Evolutionary conservation across 2,113 vertebrate genomes (phyloP).

Genomic region (Maccullochella peelii): DNA sequence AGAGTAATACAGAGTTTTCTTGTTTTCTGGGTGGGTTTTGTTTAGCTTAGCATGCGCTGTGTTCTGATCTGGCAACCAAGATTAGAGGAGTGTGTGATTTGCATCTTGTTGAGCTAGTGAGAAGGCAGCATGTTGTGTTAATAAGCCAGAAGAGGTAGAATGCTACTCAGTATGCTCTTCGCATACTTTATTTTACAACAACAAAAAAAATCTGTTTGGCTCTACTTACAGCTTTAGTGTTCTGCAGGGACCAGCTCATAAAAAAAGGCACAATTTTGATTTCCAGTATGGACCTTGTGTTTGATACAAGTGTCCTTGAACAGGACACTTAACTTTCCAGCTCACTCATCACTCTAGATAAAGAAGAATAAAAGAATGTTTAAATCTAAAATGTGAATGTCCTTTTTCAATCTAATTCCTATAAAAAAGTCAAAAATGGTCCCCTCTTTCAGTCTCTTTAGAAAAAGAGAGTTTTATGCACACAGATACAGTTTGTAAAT

Average conservation of each 20-base stretch:
- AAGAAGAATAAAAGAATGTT: constrained; percentile 12
- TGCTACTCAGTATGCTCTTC: constrained; percentile 23
- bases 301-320: constrained; percentile 32
- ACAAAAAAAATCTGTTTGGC: neutral
- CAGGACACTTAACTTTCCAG: neutral
- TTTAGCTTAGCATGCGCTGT: constrained; percentile 18
- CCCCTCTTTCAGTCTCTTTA: constrained; percentile 12
- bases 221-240: neutral
- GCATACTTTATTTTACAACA: constrained; percentile 27
- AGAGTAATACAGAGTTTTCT: neutral
- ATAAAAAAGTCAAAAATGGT: neutral
- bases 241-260: neutral
- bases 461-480: constrained; percentile 35
- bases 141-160: constrained; percentile 34
- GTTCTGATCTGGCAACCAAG: constrained; percentile 6
- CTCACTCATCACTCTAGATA: neutral
- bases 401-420: constrained; percentile 2
- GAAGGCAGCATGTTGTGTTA: constrained; percentile 35
- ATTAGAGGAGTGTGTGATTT: constrained; percentile 34
- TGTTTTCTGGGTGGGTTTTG: neutral
- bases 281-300: neutral
- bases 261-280: neutral
- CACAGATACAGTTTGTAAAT: constrained; percentile 70
- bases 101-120: constrained; percentile 33
- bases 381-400: neutral